Percentiles rank a stretch among this genome's conserved stretches.
Conservation (phyloP, 2,888 invertebrate species). For the Heliconius hortense region DNA sequence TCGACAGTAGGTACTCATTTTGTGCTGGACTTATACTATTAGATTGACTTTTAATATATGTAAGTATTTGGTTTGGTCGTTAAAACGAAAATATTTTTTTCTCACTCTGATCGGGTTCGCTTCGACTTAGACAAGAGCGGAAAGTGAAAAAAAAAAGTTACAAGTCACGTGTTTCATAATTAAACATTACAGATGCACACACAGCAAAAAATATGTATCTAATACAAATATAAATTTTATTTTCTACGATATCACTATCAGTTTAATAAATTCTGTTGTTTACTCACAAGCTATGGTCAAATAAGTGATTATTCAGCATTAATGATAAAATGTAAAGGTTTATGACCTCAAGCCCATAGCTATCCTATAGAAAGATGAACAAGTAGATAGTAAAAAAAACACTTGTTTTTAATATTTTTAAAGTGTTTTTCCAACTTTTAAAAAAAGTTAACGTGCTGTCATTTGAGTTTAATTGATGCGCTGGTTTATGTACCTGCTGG, state of each 20-base stretch:
- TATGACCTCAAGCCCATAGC: background rate
- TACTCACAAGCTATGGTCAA: slow-evolving; percentile 6
- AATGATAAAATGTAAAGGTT: background rate
- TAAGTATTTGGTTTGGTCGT: no score
- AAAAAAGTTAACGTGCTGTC: no score
- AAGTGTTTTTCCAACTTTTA: no score
- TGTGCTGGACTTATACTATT: no score
- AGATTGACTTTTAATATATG: no score
- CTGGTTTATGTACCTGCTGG: no score
- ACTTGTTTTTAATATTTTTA: no score
- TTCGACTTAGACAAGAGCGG: background rate
- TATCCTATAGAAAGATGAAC: background rate
- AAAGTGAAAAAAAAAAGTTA: background rate
- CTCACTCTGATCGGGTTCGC: background rate
- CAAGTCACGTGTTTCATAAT: background rate
- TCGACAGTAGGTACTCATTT: no score
- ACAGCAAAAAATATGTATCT: background rate
- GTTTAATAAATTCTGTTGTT: background rate
- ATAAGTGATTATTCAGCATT: background rate
- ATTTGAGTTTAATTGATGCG: no score
- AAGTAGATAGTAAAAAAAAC: no score
- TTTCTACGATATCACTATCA: slow-evolving; percentile 1
- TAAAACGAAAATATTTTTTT: no score
- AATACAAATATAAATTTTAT: background rate
- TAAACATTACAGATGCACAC: background rate